Percentiles rank a stretch among this genome's conserved stretches.
Conservation (phyloP, 2,888 invertebrate genomes). For the Coecobrya sp. region DNA sequence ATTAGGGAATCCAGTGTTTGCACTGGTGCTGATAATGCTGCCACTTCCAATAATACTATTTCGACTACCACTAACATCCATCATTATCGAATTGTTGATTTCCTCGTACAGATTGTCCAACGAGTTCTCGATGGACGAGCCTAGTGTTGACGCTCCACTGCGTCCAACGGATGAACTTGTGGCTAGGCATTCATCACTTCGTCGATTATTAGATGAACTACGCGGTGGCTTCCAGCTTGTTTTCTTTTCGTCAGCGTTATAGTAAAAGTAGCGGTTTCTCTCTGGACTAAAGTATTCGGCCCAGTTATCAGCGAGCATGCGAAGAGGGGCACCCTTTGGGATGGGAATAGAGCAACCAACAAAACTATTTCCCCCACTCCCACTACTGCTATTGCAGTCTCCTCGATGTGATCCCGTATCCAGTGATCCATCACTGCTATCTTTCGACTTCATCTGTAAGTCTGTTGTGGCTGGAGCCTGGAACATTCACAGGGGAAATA, state of each 20-base stretch:
- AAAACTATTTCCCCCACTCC: conserved; percentile 17
- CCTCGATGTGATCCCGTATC: conserved; percentile 56
- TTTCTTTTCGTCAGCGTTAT: conserved; percentile 83
- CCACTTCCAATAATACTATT: conserved; percentile 70
- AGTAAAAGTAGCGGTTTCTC: conserved; percentile 84
- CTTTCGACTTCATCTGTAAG: conserved; percentile 77
- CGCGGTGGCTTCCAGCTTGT: conserved; percentile 86
- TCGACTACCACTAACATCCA: conserved; percentile 56
- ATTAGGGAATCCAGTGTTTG: conserved; percentile 37
- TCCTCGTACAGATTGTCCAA: conserved; percentile 82
- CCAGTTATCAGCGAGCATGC: conserved; percentile 85
- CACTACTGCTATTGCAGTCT: neutral
- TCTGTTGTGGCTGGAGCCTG: conserved; percentile 32
- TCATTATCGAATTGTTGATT: conserved; percentile 61
- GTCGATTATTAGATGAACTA: conserved; percentile 80
- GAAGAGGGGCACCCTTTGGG: conserved; percentile 79
- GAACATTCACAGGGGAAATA: conserved; percentile 11
- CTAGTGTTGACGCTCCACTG: conserved; percentile 82
- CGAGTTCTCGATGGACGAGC: conserved; percentile 83
- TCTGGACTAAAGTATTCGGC: conserved; percentile 83
- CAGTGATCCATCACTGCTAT: conserved; percentile 78
- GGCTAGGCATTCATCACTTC: conserved; percentile 83
- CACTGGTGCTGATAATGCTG: conserved; percentile 38
- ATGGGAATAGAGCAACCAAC: conserved; percentile 52
- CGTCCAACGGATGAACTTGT: conserved; percentile 74